These are phyloP conservation scores for Criorhina ranunculi DNA, from an alignment of 2,888 invertebrate genomes.

Conservation along the genomic window DNA sequence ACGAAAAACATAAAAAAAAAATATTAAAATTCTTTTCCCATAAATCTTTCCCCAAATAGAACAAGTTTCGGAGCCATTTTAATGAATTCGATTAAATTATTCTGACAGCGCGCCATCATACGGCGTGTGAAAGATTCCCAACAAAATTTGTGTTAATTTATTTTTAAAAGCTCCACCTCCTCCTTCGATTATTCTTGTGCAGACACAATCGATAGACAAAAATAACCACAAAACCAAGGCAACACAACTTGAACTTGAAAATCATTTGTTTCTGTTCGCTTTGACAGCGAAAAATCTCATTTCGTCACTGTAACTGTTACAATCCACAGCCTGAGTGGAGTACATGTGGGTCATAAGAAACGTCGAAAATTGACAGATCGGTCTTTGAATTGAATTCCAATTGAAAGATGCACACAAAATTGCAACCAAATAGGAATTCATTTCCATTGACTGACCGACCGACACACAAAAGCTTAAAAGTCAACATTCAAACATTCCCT, in stretches of 20 bases:
- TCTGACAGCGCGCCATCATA: conserved; percentile 6
- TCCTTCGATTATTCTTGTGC: neutral
- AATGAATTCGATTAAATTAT: conserved; percentile 48
- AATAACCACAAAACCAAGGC: conserved; percentile 26
- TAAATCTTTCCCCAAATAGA: conserved; percentile 50
- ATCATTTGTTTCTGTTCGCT: neutral
- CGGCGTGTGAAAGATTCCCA: conserved; percentile 30
- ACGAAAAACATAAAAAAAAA: conserved; percentile 13
- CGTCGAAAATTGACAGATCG: neutral
- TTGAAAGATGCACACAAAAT: neutral
- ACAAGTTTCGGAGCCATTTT: conserved; percentile 23
- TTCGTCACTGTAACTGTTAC: neutral
- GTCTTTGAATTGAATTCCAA: neutral
- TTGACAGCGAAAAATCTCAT: conserved; percentile 21
- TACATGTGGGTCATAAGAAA: neutral
- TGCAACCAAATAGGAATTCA: neutral
- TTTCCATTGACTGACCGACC: neutral
- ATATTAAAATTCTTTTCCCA: conserved; percentile 12
- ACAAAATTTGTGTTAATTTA: conserved; percentile 36
- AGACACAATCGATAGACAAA: conserved; percentile 46
- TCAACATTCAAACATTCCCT: conserved; percentile 1
- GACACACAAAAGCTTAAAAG: conserved; percentile 8
- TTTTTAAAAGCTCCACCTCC: conserved; percentile 35
- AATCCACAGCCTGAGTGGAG: neutral
- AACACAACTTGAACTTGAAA: conserved; percentile 55